Conservation (phyloP, 2,797 vertebrate species). For the Muscicapa comitata region DNA sequence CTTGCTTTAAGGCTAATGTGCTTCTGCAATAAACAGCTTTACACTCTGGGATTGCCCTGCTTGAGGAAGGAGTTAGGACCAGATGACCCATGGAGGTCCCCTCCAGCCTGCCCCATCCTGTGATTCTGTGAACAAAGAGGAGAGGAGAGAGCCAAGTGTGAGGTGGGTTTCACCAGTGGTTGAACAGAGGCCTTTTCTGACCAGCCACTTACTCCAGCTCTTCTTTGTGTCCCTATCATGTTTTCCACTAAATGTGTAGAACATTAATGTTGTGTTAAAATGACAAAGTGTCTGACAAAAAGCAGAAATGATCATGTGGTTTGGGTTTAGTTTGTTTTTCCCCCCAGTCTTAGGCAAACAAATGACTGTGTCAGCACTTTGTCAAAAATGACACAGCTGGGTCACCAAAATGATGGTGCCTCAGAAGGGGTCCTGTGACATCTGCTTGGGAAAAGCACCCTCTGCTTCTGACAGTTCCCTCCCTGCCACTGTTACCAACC, state of each 20-base stretch:
- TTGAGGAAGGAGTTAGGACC: background rate
- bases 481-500: background rate
- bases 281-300: background rate
- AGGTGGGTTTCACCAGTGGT: background rate
- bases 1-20: too few species aligned
- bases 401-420: background rate
- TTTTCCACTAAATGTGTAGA: background rate
- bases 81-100: too few species aligned
- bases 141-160: background rate
- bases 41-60: background rate
- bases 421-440: rapidly evolving
- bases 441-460: background rate
- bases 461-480: background rate
- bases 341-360: background rate
- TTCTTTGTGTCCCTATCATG: background rate
- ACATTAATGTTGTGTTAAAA: background rate
- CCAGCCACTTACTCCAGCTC: background rate
- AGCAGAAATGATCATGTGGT: background rate
- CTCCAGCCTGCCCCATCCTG: background rate
- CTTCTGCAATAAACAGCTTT: too few species aligned
- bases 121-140: background rate
- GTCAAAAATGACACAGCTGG: background rate
- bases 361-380: background rate
- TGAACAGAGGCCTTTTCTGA: background rate
- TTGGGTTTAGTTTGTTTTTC: background rate